phyloP scores from a whole-genome alignment of 2,797 vertebrate genomes.

The Pangasius macronema region DNA sequence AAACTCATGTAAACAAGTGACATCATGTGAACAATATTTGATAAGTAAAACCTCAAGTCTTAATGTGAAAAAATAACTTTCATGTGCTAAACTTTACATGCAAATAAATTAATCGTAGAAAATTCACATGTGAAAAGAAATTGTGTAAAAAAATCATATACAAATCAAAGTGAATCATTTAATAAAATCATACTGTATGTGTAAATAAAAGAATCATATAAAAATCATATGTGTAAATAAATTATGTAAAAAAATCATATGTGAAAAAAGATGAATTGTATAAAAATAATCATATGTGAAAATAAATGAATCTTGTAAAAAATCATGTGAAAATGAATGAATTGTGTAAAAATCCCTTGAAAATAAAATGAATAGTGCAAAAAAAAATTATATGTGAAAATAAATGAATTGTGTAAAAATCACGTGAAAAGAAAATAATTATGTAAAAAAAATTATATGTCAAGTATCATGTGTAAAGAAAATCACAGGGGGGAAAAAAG shows the following conservation, averaged over 20 bases:
- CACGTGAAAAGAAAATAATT: not conserved
- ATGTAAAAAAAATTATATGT: not conserved
- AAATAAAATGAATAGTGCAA: too few relatives aligned
- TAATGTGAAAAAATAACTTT: not conserved
- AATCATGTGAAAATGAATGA: too few relatives aligned
- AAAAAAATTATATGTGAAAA: not conserved
- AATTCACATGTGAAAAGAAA: too few relatives aligned
- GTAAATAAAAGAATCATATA: not conserved
- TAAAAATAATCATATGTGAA: too few relatives aligned
- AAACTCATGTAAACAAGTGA: not conserved
- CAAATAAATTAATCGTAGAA: too few relatives aligned
- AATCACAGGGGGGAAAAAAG: not conserved
- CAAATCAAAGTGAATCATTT: not conserved
- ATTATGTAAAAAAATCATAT: not conserved
- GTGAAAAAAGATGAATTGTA: too few relatives aligned
- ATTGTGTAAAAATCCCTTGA: too few relatives aligned
- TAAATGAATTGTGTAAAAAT: not conserved
- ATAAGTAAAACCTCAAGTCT: not conserved
- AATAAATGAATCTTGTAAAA: too few relatives aligned
- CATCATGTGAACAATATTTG: not conserved
- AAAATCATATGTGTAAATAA: not conserved
- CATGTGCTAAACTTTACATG: not conserved
- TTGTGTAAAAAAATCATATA: too few relatives aligned
- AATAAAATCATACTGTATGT: not conserved
- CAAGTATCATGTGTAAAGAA: not conserved